A percentile compares a stretch with the other conserved stretches of the same genome.
These are phyloP conservation scores for Neodontobutis hainanensis DNA, from an alignment of 2,113 vertebrate species.

Conservation along the genomic window DNA sequence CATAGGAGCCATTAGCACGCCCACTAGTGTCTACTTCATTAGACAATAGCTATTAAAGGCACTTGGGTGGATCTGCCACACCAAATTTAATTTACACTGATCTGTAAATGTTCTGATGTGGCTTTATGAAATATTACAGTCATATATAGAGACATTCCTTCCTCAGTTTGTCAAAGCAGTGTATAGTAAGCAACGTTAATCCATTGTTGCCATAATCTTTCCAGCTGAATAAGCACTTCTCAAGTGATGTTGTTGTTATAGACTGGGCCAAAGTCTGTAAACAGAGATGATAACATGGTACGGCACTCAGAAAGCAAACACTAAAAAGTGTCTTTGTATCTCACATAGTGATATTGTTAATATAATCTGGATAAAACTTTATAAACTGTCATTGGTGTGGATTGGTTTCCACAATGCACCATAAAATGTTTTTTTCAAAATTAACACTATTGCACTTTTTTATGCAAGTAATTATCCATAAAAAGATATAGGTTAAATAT, in stretches of 20 bases:
- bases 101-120: neutral
- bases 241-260: neutral
- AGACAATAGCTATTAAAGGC: conserved; percentile 33
- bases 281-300: neutral
- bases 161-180: neutral
- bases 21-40: conserved; percentile 7
- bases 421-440: too few species aligned
- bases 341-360: too few species aligned
- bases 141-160: neutral
- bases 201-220: conserved; percentile 58
- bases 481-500: too few species aligned
- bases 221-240: neutral
- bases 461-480: too few species aligned
- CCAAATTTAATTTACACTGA: conserved; percentile 13
- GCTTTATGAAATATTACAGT: neutral
- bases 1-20: conserved; percentile 8
- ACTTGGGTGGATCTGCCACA: neutral
- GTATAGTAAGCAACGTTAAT: conserved; percentile 44
- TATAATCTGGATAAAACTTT: too few species aligned
- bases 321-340: too few species aligned
- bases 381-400: too few species aligned
- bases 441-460: too few species aligned
- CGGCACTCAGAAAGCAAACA: too few species aligned
- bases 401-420: too few species aligned
- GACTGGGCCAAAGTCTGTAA: neutral